phyloP scores from a whole-genome alignment of 2,113 vertebrate genomes.

The Pseudorasbora parva region DNA sequence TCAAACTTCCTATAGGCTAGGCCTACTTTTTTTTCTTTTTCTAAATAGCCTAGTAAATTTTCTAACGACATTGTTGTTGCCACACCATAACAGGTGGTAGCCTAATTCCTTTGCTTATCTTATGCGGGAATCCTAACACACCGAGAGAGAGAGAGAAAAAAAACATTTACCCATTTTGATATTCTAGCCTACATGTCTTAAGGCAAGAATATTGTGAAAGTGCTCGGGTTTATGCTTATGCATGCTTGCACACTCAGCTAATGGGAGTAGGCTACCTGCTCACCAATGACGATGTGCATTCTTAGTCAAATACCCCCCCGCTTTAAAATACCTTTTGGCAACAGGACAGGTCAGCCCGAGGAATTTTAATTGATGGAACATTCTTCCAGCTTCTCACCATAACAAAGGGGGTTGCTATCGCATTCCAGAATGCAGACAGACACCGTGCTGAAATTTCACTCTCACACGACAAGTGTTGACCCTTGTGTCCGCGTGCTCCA shows the following conservation, averaged over 20 bases:
- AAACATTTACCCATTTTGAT: too few relatives aligned
- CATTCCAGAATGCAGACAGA: constrained; percentile 62
- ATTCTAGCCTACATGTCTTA: background rate
- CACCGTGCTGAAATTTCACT: constrained; percentile 47
- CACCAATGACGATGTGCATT: constrained; percentile 52
- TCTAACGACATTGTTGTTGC: background rate
- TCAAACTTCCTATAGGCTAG: background rate
- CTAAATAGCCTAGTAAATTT: background rate
- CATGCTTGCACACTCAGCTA: constrained; percentile 12
- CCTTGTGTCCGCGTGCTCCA: background rate
- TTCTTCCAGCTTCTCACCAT: constrained; percentile 59
- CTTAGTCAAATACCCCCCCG: constrained; percentile 56
- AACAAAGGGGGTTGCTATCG: constrained; percentile 59
- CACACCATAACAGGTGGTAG: background rate
- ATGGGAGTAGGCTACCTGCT: constrained; percentile 48
- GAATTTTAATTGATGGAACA: constrained; percentile 64
- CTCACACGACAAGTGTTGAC: constrained; percentile 35
- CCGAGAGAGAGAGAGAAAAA: too few relatives aligned
- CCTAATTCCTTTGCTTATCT: background rate
- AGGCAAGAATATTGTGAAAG: background rate
- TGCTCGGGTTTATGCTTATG: constrained; percentile 27
- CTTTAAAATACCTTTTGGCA: constrained; percentile 59
- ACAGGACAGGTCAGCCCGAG: constrained; percentile 60
- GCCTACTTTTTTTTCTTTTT: background rate
- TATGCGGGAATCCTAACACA: background rate